A percentile compares a stretch with the other conserved stretches of the same genome.
Evolutionary conservation across 2,797 vertebrate species (phyloP).

Genomic region (Acipenser transmontanus): DNA sequence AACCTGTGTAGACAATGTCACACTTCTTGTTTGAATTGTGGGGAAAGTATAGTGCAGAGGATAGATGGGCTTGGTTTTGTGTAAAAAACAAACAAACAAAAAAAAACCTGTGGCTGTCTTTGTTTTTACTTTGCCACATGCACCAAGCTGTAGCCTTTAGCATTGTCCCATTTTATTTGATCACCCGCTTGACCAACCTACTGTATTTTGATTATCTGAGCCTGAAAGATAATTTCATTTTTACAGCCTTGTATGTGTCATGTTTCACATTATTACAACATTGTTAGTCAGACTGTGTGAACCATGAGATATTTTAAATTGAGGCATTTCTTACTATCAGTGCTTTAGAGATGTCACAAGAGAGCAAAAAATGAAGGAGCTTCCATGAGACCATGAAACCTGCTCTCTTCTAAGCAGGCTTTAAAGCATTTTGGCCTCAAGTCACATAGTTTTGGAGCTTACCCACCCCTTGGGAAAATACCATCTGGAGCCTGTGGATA

Average conservation of each 20-base stretch:
- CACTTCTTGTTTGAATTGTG: neutral
- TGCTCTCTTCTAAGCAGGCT: neutral
- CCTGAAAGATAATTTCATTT: neutral
- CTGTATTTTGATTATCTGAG: neutral
- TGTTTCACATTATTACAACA: too few relatives aligned
- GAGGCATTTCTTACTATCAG: neutral
- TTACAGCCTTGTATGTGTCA: neutral
- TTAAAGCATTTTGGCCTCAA: neutral
- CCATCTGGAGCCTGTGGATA: neutral
- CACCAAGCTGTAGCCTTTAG: neutral
- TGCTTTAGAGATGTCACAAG: neutral
- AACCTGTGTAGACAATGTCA: neutral
- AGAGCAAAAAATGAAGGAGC: neutral
- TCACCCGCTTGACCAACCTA: neutral
- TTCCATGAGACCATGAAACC: neutral
- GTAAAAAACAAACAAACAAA: too few relatives aligned
- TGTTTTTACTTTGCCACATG: neutral
- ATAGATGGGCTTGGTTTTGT: too few relatives aligned
- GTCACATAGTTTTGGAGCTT: neutral
- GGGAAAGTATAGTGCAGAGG: too few relatives aligned
- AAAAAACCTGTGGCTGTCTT: neutral
- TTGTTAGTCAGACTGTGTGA: neutral
- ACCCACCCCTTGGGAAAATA: neutral
- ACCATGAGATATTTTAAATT: neutral
- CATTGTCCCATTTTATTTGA: neutral